phyloP scores from a whole-genome alignment of 1,140 invertebrate species.

The Macrosteles quadrilineatus region DNA sequence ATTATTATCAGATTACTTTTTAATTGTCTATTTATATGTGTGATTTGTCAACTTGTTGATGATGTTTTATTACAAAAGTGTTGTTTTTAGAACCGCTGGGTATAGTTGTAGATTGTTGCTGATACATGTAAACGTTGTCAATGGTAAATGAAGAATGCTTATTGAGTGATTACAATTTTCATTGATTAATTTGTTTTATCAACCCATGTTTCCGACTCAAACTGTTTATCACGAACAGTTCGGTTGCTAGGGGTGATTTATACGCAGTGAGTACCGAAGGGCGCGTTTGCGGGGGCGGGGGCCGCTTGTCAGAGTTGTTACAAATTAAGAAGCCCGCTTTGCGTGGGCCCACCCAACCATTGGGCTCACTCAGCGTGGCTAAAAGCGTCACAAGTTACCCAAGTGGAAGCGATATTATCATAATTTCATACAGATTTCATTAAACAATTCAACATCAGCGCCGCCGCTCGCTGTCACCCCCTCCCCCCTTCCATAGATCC shows the following conservation, averaged over 20 bases:
- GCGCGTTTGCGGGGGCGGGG: background rate
- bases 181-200: too few relatives aligned
- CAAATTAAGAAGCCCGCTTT: conserved; percentile 22
- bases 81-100: too few relatives aligned
- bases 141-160: too few relatives aligned
- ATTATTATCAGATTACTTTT: too few relatives aligned
- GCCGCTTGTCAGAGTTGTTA: background rate
- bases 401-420: conserved; percentile 14
- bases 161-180: too few relatives aligned
- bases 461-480: background rate
- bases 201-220: too few relatives aligned
- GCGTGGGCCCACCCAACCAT: conserved; percentile 8
- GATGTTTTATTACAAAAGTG: too few relatives aligned
- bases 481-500: background rate
- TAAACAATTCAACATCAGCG: conserved; percentile 16
- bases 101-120: too few relatives aligned
- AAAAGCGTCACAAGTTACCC: conserved; percentile 20
- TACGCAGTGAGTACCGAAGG: background rate
- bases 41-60: too few relatives aligned
- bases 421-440: conserved; percentile 27
- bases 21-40: too few relatives aligned
- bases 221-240: too few relatives aligned
- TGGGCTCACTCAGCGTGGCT: conserved; percentile 15
- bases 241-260: background rate
- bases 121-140: too few relatives aligned